Percentiles rank a stretch among this genome's conserved stretches.
Evolutionary conservation across 2,113 vertebrate genomes (phyloP).

Genomic region (Scomber colias): DNA sequence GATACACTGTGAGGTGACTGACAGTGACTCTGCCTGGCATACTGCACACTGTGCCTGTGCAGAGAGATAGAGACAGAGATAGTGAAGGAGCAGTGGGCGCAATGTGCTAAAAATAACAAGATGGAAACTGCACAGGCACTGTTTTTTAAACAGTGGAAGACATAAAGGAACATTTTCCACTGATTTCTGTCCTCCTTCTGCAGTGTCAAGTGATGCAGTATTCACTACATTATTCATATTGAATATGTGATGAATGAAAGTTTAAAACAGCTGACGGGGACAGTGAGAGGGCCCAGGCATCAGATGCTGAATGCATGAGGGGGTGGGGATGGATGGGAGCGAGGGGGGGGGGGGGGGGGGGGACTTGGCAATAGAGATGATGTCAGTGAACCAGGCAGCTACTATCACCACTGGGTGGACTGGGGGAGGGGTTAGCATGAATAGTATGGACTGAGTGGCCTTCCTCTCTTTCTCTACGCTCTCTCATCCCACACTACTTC

Average conservation of each 20-base stretch:
- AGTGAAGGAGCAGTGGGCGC: neutral
- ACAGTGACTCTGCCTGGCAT: neutral
- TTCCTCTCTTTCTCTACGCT: neutral
- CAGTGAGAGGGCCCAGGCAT: slow-evolving; percentile 19
- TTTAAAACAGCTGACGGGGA: slow-evolving; percentile 31
- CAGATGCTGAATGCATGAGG: slow-evolving; percentile 49
- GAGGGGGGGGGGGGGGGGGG: neutral
- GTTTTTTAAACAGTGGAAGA: neutral
- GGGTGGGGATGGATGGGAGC: neutral
- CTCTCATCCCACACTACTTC: slow-evolving; percentile 42
- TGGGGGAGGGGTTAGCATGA: slow-evolving; percentile 62
- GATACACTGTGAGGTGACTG: slow-evolving; percentile 1
- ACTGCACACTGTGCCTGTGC: neutral
- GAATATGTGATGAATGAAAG: neutral
- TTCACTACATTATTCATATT: slow-evolving; percentile 4
- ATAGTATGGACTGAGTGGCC: slow-evolving; percentile 34
- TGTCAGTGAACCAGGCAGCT: slow-evolving; percentile 71
- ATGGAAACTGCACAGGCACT: neutral
- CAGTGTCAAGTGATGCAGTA: neutral
- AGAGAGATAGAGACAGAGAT: neutral
- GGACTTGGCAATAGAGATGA: slow-evolving; percentile 54
- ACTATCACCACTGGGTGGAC: slow-evolving; percentile 59
- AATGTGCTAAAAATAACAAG: slow-evolving; percentile 34
- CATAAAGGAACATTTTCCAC: too few relatives aligned
- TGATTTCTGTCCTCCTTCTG: neutral